Base-by-base conservation (phyloP, 2,797 vertebrate species). In the Pangasius krempfi region DNA sequence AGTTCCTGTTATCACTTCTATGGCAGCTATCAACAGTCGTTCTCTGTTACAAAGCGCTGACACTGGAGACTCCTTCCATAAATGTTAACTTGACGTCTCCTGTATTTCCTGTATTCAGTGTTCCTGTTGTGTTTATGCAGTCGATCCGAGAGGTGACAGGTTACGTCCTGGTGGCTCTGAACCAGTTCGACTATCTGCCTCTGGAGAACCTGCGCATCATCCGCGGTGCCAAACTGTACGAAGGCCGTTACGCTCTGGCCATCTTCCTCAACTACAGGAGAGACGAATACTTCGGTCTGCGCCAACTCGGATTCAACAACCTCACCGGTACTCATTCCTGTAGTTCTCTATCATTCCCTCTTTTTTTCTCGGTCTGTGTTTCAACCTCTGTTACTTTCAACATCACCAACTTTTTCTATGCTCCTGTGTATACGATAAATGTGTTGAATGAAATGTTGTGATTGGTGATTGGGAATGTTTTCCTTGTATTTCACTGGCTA, bases 171-270 rank as follows among this genome's bases (percentile, higher is more conserved):
- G 98, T 99, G 94, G 98, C 98, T 73, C 93, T 99, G 84, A 99
- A 99, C 95, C 98, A 99, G 94, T 99, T 99, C 88, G 98, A 98
- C 72, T 98, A 99, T 94, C 96, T 99, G 92, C 98, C 98, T 1
- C 79, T 99, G 96, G 98, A 99, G 94, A 99, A 99, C 93, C 94
- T 99, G 90, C 97, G 98, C 90, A 99, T 99, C 68, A 96, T 99
- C 84, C 96, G 98, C 16, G 98, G 98, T 12, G 99, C 97, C 87
- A 99, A 99, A 91, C 96, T 99, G 58, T 99, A 99, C 0, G 98
- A 99, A 89, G 98, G 98, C 85, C 96, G 97, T 14, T 99, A 99
- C 40, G 96, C 98, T 0, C 93, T 99, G 86, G 97, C 98, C 0
- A 97, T 99, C 92, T 99, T 99, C 94, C 96, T 99, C 8, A 99